Base-by-base conservation (phyloP, 1,140 invertebrate species). In the Agraylea sexmaculata region DNA sequence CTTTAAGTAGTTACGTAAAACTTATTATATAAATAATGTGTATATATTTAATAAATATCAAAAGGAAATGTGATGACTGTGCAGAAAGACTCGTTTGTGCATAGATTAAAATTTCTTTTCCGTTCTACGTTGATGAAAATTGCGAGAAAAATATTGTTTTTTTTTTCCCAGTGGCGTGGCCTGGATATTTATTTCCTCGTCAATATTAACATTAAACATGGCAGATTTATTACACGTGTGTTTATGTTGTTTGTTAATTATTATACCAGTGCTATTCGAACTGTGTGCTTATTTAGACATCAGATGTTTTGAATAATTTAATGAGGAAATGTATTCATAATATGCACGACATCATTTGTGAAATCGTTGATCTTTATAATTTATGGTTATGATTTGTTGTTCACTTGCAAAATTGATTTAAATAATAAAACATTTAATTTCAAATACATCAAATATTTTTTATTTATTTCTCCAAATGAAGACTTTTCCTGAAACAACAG, bases 321-420 rank as follows among this genome's bases (percentile, higher is more conserved):
- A 40, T 18, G 12, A 42, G 37, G 21, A 42, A 42, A 34, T 42
- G 21, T 34, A 41, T 31, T 22, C 25, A 37, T 38, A 43, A 39
- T 47, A 44, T 41, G 46, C 46, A 47, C 46, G 44, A 16, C 41
- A 45, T 42, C n/a, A n/a, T n/a, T n/a, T n/a, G n/a, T n/a, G n/a
- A n/a, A n/a, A 48, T 48, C 37, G 47, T 49, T 49, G 45, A 42
- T 41, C 19, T 47, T 44, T 46, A 46, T 49, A 49, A 48, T 49
- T 49, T 49, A 44, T 48, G 46, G 42, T 44, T 44, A 44, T 45
- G 39, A 49, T 49, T 49, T 49, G 43, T 49, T 49, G 47, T 49
- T 45, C 36, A 42, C n/a, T n/a, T n/a, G n/a, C n/a, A 45, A 49
- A 31, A 45, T 43, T 44, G 39, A 45, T 40, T 45, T 45, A 49